Percentiles rank a stretch among this genome's conserved stretches.
These are phyloP conservation scores for Wiebesia pumilae DNA, from an alignment of 1,140 invertebrate species.

Conservation along the genomic window DNA sequence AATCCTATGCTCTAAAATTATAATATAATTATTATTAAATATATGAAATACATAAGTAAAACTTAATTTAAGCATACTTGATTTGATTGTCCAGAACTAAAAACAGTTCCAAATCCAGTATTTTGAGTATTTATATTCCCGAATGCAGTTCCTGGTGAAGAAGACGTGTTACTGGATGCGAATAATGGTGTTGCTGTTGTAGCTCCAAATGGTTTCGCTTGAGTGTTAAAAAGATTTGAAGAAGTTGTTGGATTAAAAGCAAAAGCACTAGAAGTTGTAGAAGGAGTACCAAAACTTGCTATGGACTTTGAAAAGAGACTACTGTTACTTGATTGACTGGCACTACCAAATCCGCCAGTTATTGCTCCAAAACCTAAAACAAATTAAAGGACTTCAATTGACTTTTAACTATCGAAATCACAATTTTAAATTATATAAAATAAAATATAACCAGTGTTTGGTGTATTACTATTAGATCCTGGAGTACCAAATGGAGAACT, in stretches of 20 bases:
- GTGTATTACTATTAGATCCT: constrained; percentile 68
- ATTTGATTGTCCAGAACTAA: constrained; percentile 68
- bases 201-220: constrained; percentile 73
- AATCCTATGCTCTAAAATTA: constrained; percentile 69
- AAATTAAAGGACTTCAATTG: constrained; percentile 7
- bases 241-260: constrained; percentile 74
- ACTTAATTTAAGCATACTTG: constrained; percentile 62
- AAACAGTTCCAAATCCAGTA: constrained; percentile 70
- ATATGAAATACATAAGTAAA: not conserved
- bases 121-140: constrained; percentile 68
- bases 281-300: constrained; percentile 75
- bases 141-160: constrained; percentile 70
- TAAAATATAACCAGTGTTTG: constrained; percentile 34
- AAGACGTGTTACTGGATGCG: constrained; percentile 62
- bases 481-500: constrained; percentile 74
- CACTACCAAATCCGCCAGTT: constrained; percentile 75
- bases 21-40: not conserved
- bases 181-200: constrained; percentile 69
- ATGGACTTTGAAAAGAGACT: constrained; percentile 74
- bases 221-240: constrained; percentile 72
- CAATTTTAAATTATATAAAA: not conserved
- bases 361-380: constrained; percentile 73
- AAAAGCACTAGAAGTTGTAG: constrained; percentile 77
- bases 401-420: not conserved
- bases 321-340: constrained; percentile 67